A percentile compares a stretch with the other conserved stretches of the same genome.
These are phyloP conservation scores for Parazoanthus swiftii DNA, from an alignment of 92 coral and sea anemone genomes.

Conservation along the genomic window DNA sequence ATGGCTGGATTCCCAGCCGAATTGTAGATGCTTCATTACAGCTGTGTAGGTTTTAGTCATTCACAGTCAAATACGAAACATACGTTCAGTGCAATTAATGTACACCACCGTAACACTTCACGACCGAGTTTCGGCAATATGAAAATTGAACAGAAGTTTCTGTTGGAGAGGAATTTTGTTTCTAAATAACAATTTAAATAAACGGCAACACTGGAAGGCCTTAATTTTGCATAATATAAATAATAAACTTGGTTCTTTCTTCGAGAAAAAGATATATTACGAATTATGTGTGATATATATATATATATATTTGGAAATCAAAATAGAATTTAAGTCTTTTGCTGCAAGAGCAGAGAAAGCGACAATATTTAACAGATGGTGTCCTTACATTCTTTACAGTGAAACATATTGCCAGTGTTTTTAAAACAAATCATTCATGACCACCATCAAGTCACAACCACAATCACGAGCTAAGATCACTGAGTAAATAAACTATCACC, in stretches of 20 bases:
- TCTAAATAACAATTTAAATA: conserved; percentile 10
- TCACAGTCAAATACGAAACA: background rate
- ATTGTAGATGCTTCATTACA: background rate
- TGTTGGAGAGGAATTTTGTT: background rate
- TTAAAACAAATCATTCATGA: conserved; percentile 19
- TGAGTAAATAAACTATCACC: conserved; percentile 26
- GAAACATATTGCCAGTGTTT: conserved; percentile 19
- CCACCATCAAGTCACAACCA: conserved; percentile 21
- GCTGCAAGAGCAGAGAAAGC: background rate
- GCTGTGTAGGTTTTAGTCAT: background rate
- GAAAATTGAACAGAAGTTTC: background rate
- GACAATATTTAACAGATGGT: background rate
- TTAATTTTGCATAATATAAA: conserved; percentile 19
- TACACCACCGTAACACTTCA: background rate
- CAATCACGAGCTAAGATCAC: background rate
- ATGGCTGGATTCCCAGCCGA: background rate
- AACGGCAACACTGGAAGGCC: conserved; percentile 1
- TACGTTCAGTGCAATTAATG: background rate
- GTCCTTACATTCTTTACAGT: background rate
- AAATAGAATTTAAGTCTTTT: background rate
- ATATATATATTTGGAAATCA: background rate
- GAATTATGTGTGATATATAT: background rate
- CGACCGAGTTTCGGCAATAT: background rate
- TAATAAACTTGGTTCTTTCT: background rate
- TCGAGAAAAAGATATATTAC: background rate